Conservation (phyloP, 2,113 vertebrate species). For the Oenanthe oenanthe region DNA sequence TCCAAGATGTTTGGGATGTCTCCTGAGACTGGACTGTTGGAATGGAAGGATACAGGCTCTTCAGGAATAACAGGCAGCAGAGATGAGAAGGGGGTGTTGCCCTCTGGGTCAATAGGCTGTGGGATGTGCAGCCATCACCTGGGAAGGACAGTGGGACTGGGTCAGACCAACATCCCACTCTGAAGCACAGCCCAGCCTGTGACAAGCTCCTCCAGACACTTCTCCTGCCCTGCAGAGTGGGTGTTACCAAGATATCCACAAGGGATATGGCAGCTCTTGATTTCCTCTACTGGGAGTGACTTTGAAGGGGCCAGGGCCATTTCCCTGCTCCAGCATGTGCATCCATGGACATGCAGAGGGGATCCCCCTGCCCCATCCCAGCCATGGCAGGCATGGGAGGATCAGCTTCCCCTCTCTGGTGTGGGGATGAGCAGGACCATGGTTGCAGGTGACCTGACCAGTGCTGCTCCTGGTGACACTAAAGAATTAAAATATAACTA, state of each 20-base stretch:
- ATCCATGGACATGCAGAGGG: fast-evolving
- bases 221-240: fast-evolving
- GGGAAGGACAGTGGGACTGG: background rate
- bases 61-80: background rate
- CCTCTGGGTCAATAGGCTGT: background rate
- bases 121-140: background rate
- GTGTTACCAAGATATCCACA: background rate
- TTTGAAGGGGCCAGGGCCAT: background rate
- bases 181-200: background rate
- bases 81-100: background rate
- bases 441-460: background rate
- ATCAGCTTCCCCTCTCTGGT: background rate
- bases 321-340: background rate
- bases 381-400: fast-evolving
- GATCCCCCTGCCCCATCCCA: fast-evolving
- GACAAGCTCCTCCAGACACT: background rate
- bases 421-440: fast-evolving
- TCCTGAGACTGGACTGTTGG: background rate
- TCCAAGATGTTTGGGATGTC: background rate
- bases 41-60: background rate
- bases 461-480: background rate
- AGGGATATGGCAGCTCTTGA: background rate
- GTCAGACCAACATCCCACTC: background rate
- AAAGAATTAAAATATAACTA: background rate
- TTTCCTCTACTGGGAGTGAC: fast-evolving